Base-by-base conservation (phyloP, 2,888 invertebrate species). In the Aethes cnicana region DNA sequence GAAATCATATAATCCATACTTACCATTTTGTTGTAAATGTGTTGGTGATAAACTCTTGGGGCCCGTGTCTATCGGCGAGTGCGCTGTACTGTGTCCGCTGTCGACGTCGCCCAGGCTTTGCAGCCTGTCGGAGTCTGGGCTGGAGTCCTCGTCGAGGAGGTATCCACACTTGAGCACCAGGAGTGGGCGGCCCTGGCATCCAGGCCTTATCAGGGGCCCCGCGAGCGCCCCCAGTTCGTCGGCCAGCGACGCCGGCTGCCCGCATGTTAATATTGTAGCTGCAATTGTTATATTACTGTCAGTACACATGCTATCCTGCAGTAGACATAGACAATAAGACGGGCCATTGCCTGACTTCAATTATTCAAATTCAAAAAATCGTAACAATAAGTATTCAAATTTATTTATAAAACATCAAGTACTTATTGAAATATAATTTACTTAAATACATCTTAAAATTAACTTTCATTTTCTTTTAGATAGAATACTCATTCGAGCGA, bases 41-140 rank as follows among this genome's bases (percentile, higher is more conserved):
- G 93, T 92, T 6, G 95, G 96, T 23, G 96, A 96, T 82, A 96
- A 92, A 62, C 95, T 96, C 83, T 96, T 96, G 42, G 95, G 95
- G 17, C 96, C 96, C 56, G 91, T 91, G 64, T 96, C 97, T 33
- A 91, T 91, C 0, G 97, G 97, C 0, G 97, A 97, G 77, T 97
- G 97, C 36, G 96, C 96, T 12, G 97, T 97, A 63, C 97, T 97
- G 74, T 97, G 96, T 1, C 97, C 97, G 64, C 97, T 97, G 74
- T 97, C 97, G 7, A 94, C 94, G 71, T 95, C 94, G 3, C 92
- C 92, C 41, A 92, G 74, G 76, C 84, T 95, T 68, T 96, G 93
- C 62, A 96, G 90, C 57, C 95, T 91, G 69, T 96, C 96, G 16
- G 96, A 96, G 70, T 96, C 96, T 3, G 96, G 96, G 58, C 96